Percentiles rank a stretch among this genome's conserved stretches.
Conservation (phyloP, 2,888 invertebrate species). For the Diogma glabrata region DNA sequence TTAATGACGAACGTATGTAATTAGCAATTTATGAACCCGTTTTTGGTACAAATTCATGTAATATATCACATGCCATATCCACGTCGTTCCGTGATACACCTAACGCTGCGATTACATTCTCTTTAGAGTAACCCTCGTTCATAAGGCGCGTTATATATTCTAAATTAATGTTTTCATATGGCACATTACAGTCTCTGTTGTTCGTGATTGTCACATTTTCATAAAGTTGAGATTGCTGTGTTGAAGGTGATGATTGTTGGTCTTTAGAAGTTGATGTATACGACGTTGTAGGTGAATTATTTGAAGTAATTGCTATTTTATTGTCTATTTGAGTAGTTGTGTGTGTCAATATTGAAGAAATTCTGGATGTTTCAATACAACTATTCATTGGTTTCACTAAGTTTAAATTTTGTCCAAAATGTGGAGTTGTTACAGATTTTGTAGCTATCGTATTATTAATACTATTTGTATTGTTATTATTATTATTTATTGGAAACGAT, state of each 20-base stretch:
- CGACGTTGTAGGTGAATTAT: slow-evolving; percentile 17
- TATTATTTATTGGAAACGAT: slow-evolving; percentile 14
- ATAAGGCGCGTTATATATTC: slow-evolving; percentile 83
- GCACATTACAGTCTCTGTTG: slow-evolving; percentile 42
- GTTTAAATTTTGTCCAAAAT: slow-evolving; percentile 13
- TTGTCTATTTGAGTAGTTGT: too few species aligned
- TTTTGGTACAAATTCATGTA: slow-evolving; percentile 77
- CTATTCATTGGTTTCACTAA: background rate
- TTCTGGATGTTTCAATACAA: slow-evolving; percentile 15
- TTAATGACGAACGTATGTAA: too few species aligned
- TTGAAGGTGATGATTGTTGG: background rate
- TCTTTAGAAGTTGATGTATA: background rate
- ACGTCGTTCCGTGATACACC: slow-evolving; percentile 88
- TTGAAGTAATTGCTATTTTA: slow-evolving; percentile 18
- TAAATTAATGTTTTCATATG: slow-evolving; percentile 82
- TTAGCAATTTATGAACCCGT: slow-evolving; percentile 25
- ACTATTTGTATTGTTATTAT: background rate
- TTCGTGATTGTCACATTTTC: slow-evolving; percentile 39
- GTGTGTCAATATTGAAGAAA: slow-evolving; percentile 15
- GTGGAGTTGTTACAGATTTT: slow-evolving; percentile 17
- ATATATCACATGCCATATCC: slow-evolving; percentile 90
- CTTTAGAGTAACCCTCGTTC: slow-evolving; percentile 80
- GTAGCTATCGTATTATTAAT: slow-evolving; percentile 14
- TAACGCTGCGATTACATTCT: slow-evolving; percentile 81
- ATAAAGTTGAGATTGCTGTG: slow-evolving; percentile 26